phyloP scores from a whole-genome alignment of 2,888 invertebrate species.

The Nasonovia ribisnigri region DNA sequence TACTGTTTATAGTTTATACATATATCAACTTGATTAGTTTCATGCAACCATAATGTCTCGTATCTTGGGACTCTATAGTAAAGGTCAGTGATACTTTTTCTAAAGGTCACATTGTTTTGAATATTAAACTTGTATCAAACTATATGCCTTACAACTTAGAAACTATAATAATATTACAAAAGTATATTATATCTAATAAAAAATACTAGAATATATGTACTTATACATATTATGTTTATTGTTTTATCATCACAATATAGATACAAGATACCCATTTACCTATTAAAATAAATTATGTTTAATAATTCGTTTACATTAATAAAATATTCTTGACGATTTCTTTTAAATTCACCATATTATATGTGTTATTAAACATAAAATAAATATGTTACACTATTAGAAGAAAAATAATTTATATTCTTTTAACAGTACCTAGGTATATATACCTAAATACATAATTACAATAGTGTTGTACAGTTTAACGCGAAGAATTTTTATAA shows the following conservation, averaged over 20 bases:
- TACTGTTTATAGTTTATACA: neutral
- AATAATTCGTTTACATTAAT: neutral
- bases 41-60: constrained; percentile 23
- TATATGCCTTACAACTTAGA: neutral
- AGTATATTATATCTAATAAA: neutral
- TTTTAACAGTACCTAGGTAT: neutral
- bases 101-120: constrained; percentile 33
- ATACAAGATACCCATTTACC: neutral
- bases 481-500: neutral
- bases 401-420: neutral
- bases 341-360: neutral
- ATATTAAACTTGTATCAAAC: neutral
- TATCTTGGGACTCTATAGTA: constrained; percentile 1
- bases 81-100: constrained; percentile 46
- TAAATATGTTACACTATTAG: neutral
- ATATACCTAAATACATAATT: neutral
- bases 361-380: neutral
- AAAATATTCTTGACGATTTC: neutral
- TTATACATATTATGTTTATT: too few relatives aligned
- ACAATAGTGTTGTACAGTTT: neutral
- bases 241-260: neutral
- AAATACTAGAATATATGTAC: too few relatives aligned
- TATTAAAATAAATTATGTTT: neutral
- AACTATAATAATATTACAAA: neutral
- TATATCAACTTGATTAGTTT: neutral